Evolutionary conservation across 37 sponge, comb jelly and placozoan genomes (phyloP).

Genomic region (Diacarnus erythraeanus): DNA sequence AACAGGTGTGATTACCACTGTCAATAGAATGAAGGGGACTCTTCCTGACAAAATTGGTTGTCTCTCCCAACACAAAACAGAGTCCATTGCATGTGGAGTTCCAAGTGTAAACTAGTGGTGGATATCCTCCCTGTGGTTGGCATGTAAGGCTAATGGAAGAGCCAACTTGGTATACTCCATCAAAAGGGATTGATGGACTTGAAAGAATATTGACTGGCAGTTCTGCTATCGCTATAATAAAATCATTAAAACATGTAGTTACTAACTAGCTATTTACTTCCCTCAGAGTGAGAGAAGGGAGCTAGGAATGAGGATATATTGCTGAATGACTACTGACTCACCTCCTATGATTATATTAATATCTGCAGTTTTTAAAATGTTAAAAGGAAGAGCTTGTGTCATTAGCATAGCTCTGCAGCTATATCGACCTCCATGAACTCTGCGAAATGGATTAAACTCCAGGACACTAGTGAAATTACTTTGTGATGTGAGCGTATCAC

Average conservation of each 20-base stretch:
- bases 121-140: slow-evolving; percentile 5
- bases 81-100: slow-evolving; percentile 8
- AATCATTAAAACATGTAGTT: no score
- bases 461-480: not conserved
- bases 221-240: not conserved
- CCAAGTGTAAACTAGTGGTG: slow-evolving; percentile 8
- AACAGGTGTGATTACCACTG: slow-evolving; percentile 19
- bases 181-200: not conserved
- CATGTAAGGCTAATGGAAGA: slow-evolving; percentile 2
- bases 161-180: slow-evolving; percentile 10
- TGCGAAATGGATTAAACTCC: slow-evolving; percentile 7
- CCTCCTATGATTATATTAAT: not conserved
- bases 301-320: not conserved
- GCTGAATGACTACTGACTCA: not conserved
- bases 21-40: slow-evolving; percentile 12
- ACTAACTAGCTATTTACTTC: not conserved
- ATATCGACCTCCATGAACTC: slow-evolving; percentile 5
- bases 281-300: not conserved
- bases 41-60: not conserved
- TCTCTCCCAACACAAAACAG: slow-evolving; percentile 3
- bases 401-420: not conserved
- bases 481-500: not conserved
- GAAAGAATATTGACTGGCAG: not conserved
- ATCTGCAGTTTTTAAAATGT: not conserved
- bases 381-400: not conserved